Evolutionary conservation across 2,797 vertebrate genomes (phyloP).

Genomic region (Gobio occitaniae): DNA sequence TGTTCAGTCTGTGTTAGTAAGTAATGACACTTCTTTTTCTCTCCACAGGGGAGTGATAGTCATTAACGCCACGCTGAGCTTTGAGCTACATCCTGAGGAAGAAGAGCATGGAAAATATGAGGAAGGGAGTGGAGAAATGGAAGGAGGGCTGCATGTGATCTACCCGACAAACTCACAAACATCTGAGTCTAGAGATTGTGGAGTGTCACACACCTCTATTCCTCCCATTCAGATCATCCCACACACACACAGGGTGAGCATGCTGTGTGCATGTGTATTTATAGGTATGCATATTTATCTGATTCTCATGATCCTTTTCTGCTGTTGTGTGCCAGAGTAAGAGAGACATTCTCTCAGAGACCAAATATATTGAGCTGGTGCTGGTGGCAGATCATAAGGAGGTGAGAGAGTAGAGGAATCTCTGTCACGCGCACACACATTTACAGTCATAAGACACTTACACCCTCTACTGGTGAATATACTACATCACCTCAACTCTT

Average conservation of each 20-base stretch:
- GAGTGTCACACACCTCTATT: constrained; percentile 57
- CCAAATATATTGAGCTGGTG: constrained; percentile 89
- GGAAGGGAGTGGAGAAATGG: constrained; percentile 6
- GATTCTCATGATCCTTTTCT: constrained; percentile 6
- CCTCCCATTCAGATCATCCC: constrained; percentile 54
- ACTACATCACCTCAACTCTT: neutral
- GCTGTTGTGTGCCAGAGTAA: constrained; percentile 69
- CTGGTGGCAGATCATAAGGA: constrained; percentile 89
- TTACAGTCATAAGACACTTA: neutral
- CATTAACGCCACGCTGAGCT: constrained; percentile 81
- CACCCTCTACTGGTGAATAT: constrained; percentile 21
- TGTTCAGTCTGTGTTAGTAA: constrained; percentile 8
- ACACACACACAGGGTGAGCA: constrained; percentile 75
- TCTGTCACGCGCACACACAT: neutral
- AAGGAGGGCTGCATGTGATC: constrained; percentile 61
- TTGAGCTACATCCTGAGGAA: constrained; percentile 77
- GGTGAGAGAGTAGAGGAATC: constrained; percentile 69
- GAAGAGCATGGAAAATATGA: neutral
- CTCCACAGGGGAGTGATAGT: constrained; percentile 80
- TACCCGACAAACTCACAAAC: constrained; percentile 65
- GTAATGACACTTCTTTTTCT: constrained; percentile 50
- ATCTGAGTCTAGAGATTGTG: constrained; percentile 66
- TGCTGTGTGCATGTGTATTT: neutral
- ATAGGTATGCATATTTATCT: neutral
- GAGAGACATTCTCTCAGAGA: constrained; percentile 81